Conservation (phyloP, 2,113 vertebrate species). For the Mormyrus lacerda region DNA sequence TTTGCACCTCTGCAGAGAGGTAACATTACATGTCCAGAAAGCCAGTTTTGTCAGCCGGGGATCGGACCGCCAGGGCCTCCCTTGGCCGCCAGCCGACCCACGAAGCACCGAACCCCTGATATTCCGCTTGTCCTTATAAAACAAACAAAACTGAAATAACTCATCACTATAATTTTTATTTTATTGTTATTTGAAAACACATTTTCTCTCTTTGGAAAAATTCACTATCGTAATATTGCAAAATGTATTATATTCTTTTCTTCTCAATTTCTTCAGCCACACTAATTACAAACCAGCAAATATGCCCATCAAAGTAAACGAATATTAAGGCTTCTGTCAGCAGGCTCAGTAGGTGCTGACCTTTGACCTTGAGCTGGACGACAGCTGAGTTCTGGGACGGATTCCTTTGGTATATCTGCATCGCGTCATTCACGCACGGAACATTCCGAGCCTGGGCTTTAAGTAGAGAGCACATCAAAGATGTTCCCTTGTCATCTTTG, state of each 20-base stretch:
- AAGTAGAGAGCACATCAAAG: conserved; percentile 52
- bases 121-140: too few species aligned
- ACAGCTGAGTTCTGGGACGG: not conserved
- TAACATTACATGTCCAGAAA: too few species aligned
- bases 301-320: not conserved
- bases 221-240: not conserved
- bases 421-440: not conserved
- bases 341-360: not conserved
- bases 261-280: not conserved
- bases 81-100: too few species aligned
- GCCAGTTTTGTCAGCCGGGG: too few species aligned
- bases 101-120: too few species aligned
- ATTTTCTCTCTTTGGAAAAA: not conserved
- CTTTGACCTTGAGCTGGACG: not conserved
- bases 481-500: conserved; percentile 42
- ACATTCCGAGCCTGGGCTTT: conserved; percentile 33
- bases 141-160: not conserved
- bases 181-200: not conserved
- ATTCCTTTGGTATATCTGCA: not conserved
- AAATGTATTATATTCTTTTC: not conserved
- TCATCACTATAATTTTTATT: not conserved
- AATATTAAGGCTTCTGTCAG: not conserved
- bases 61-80: too few species aligned
- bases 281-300: not conserved
- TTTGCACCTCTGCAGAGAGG: too few species aligned